Evolutionary conservation across 2,797 vertebrate species (phyloP).

Genomic region (Fundulus diaphanus): DNA sequence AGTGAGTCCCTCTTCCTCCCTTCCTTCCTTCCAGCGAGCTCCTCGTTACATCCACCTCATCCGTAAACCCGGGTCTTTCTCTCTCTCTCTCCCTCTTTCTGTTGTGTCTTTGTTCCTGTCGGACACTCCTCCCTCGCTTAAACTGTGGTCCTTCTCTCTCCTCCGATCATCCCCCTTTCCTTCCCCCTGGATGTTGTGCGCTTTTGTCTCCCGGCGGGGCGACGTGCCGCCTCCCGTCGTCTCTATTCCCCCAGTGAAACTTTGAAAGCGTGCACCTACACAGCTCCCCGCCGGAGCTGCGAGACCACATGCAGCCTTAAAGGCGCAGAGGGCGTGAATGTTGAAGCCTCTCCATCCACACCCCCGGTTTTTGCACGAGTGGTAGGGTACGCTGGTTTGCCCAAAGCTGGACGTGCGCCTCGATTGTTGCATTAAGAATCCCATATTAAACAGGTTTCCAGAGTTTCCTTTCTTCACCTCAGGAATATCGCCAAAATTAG

Average conservation of each 20-base stretch:
- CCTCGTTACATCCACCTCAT: conserved; percentile 9
- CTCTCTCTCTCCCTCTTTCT: conserved; percentile 21
- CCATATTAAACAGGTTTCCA: no score
- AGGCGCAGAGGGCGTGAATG: conserved; percentile 54
- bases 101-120: conserved; percentile 59
- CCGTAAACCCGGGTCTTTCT: conserved; percentile 1
- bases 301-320: conserved; percentile 68
- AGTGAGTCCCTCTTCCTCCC: conserved; percentile 30
- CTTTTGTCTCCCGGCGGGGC: conserved; percentile 25
- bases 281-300: conserved; percentile 42
- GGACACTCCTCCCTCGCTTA: conserved; percentile 45
- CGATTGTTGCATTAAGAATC: not conserved
- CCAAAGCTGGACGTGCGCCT: not conserved
- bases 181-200: conserved; percentile 8
- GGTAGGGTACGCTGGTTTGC: not conserved
- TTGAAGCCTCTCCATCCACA: not conserved
- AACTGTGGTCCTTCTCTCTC: conserved; percentile 23
- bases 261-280: conserved; percentile 70
- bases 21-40: no score
- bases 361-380: not conserved
- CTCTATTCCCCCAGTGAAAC: conserved; percentile 73
- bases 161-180: not conserved
- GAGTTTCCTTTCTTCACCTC: no score
- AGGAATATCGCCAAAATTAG: no score
- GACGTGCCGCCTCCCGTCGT: conserved; percentile 28